Conservation (phyloP, 2,113 vertebrate genomes). For the Bettongia penicillata region DNA sequence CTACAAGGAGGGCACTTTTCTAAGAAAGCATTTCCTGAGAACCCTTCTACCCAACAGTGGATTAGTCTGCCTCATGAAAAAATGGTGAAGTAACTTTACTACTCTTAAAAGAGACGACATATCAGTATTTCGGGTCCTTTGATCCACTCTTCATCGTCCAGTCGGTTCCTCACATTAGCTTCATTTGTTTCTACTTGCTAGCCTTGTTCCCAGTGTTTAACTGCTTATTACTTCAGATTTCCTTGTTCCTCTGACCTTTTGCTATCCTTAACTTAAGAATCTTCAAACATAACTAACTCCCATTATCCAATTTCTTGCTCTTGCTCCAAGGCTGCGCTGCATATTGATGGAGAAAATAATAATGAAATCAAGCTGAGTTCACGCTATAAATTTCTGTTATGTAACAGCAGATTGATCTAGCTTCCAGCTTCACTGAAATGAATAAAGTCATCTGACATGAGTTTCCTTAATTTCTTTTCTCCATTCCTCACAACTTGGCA, state of each 20-base stretch:
- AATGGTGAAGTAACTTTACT: not conserved
- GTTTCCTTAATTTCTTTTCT: not conserved
- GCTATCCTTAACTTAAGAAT: not conserved
- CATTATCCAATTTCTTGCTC: not conserved
- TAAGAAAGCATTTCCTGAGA: not conserved
- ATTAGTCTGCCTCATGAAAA: not conserved
- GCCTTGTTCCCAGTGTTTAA: not conserved
- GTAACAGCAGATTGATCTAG: not conserved
- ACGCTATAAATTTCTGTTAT: not conserved
- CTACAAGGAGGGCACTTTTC: not conserved
- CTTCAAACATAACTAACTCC: not conserved
- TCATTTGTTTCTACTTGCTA: not conserved
- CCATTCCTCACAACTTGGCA: not conserved
- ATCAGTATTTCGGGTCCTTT: not conserved
- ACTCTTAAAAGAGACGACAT: not conserved
- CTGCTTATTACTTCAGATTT: not conserved
- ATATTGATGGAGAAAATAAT: not conserved
- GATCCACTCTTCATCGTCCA: not conserved
- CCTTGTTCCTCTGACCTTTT: not conserved
- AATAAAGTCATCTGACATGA: not conserved
- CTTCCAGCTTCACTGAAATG: not conserved
- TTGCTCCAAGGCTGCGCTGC: not conserved
- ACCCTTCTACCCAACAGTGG: not conserved
- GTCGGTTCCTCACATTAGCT: not conserved
- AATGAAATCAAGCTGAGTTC: not conserved